phyloP scores from a whole-genome alignment of 1,140 invertebrate species.

The Macrotrachela quadricornifera region DNA sequence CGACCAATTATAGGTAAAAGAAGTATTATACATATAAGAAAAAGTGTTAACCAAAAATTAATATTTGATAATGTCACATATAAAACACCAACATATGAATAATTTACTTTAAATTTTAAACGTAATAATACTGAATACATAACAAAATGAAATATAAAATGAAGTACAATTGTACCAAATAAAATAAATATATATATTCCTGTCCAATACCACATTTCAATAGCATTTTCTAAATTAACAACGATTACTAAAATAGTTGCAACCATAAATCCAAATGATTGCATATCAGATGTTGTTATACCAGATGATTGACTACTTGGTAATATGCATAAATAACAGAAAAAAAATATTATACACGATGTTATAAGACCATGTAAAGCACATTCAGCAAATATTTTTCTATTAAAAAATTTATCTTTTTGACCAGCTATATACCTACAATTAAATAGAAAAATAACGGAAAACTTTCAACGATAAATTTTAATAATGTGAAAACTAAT shows the following conservation, averaged over 20 bases:
- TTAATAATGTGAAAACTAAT: slow-evolving; percentile 16
- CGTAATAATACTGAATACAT: slow-evolving; percentile 25
- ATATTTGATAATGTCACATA: slow-evolving; percentile 34
- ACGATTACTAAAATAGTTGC: slow-evolving; percentile 81
- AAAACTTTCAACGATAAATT: slow-evolving; percentile 66
- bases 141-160: slow-evolving; percentile 49
- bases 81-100: slow-evolving; percentile 20
- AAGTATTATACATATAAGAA: slow-evolving; percentile 57
- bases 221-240: slow-evolving; percentile 73
- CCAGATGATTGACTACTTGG: slow-evolving; percentile 62
- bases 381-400: slow-evolving; percentile 40
- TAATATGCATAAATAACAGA: slow-evolving; percentile 81
- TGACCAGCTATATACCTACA: slow-evolving; percentile 58
- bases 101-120: slow-evolving; percentile 1
- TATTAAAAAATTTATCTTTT: slow-evolving; percentile 79
- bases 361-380: slow-evolving; percentile 83
- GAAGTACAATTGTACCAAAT: slow-evolving; percentile 85
- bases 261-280: slow-evolving; percentile 74
- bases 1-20: slow-evolving; percentile 64
- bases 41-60: slow-evolving; percentile 89
- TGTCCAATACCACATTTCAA: slow-evolving; percentile 96
- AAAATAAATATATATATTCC: slow-evolving; percentile 87
- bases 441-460: slow-evolving; percentile 50
- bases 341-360: slow-evolving; percentile 79
- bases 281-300: slow-evolving; percentile 67